Percentiles rank a stretch among this genome's conserved stretches.
Evolutionary conservation across 1,140 invertebrate genomes (phyloP).

Genomic region (Limonius californicus): DNA sequence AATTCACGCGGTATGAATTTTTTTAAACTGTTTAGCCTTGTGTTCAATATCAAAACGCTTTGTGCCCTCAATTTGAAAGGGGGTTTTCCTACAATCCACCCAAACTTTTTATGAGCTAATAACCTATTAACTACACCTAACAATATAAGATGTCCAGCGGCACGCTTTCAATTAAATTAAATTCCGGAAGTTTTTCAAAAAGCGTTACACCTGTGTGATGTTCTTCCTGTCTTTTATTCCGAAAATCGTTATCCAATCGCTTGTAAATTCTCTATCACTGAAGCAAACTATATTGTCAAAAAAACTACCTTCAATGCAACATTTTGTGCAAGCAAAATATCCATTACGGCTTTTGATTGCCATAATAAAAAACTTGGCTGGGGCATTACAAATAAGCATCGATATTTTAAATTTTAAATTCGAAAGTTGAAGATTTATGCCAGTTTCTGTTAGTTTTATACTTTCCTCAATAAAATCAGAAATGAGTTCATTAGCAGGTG

Average conservation of each 20-base stretch:
- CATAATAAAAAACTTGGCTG: background rate
- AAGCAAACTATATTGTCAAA: background rate
- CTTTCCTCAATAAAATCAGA: background rate
- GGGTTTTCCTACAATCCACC: background rate
- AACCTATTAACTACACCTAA: slow-evolving; percentile 6
- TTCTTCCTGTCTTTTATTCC: slow-evolving; percentile 3
- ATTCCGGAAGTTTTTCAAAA: slow-evolving; percentile 11
- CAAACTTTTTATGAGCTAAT: slow-evolving; percentile 4
- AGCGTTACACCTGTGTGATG: background rate
- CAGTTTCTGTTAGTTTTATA: too few relatives aligned
- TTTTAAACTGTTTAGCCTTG: background rate
- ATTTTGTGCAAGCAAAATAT: background rate
- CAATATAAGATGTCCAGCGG: slow-evolving; percentile 10
- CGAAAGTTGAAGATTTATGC: background rate
- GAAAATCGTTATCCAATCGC: slow-evolving; percentile 6
- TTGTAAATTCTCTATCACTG: too few relatives aligned
- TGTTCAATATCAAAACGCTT: background rate
- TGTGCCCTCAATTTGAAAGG: background rate
- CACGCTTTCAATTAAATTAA: slow-evolving; percentile 7
- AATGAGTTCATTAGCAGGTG: background rate
- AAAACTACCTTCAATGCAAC: background rate
- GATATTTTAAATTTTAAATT: background rate
- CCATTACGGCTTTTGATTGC: background rate
- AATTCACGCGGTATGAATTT: background rate
- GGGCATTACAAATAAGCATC: background rate